Evolutionary conservation across 2,113 vertebrate species (phyloP).

Genomic region (Synodontis membranacea): DNA sequence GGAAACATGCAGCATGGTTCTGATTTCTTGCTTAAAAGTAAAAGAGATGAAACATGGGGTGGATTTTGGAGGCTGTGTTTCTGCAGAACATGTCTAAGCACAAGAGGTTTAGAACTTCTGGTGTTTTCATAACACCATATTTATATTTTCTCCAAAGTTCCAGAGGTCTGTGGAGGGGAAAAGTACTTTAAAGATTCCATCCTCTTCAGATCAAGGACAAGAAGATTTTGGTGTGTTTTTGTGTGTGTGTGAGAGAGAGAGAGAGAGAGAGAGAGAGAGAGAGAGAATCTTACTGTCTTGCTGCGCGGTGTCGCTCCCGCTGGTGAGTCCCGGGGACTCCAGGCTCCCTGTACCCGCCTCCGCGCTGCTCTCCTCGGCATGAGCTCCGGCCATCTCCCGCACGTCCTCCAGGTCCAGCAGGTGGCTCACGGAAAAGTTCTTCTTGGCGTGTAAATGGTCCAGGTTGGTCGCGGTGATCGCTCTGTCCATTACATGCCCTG

Average conservation of each 20-base stretch:
- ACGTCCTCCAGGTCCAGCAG: slow-evolving; percentile 88
- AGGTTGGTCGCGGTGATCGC: slow-evolving; percentile 71
- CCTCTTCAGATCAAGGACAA: no score
- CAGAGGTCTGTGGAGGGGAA: no score
- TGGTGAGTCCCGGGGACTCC: slow-evolving; percentile 84
- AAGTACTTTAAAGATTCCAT: no score
- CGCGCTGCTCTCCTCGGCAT: slow-evolving; percentile 77
- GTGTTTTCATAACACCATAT: background rate
- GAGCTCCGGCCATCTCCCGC: slow-evolving; percentile 82
- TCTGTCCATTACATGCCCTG: slow-evolving; percentile 80
- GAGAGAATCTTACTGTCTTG: slow-evolving; percentile 80
- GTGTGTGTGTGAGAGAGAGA: background rate
- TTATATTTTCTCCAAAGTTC: no score
- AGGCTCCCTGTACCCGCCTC: slow-evolving; percentile 80
- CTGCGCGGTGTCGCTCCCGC: slow-evolving; percentile 87
- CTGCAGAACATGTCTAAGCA: background rate
- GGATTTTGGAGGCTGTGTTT: background rate
- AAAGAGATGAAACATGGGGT: background rate
- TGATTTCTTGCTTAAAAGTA: background rate
- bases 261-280: background rate
- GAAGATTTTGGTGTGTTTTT: no score
- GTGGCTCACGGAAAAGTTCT: slow-evolving; percentile 91
- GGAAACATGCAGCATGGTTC: background rate
- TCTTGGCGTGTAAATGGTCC: slow-evolving; percentile 85
- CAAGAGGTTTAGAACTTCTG: background rate